Base-by-base conservation (phyloP, 2,888 invertebrate genomes). In the Phymatocera aterrima region DNA sequence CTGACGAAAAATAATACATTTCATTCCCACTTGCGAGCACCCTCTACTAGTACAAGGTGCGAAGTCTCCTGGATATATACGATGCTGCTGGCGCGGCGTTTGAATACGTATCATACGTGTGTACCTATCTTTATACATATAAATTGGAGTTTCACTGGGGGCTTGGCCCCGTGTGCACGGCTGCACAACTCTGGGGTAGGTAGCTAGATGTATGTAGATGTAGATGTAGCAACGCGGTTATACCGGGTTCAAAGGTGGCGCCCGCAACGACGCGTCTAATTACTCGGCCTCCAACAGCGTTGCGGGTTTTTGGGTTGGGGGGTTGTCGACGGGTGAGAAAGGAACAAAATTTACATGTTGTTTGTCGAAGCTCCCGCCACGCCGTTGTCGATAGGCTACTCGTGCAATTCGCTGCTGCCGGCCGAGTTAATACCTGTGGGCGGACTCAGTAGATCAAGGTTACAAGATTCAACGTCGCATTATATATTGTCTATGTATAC, bases 321-420 rank as follows among this genome's bases (percentile, higher is more conserved):
- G 43, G 68, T 68, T 46, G 28, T 10, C 51, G 18, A 31, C 3
- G 48, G 34, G 72, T 48, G 68, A 24, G 15, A 43, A 24, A 24
- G 28, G 68, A 28, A 43, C 18, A n/a, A 40, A 37, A 75, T 75
- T 75, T 75, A 75, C 75, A 75, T 75, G 40, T 75, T 75, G 60
- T 75, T 75, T 75, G 75, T 75, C 75, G 57, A 51, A 51, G 57
- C n/a, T n/a, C n/a, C 57, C 40, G 57, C 15, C 28, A 28, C n/a
- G n/a, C 46, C 46, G n/a, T n/a, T 28, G 75, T 40, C 75, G 75
- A 57, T 75, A 57, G 57, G 75, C 57, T 57, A 75, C 75, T 75
- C 43, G 75, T n/a, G n/a, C n/a, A n/a, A n/a, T n/a, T n/a, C n/a
- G n/a, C n/a, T n/a, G n/a, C 31, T 75, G 57, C 75, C 40, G 75